Evolutionary conservation across 2,113 vertebrate species (phyloP).

Genomic region (Sitta europaea): DNA sequence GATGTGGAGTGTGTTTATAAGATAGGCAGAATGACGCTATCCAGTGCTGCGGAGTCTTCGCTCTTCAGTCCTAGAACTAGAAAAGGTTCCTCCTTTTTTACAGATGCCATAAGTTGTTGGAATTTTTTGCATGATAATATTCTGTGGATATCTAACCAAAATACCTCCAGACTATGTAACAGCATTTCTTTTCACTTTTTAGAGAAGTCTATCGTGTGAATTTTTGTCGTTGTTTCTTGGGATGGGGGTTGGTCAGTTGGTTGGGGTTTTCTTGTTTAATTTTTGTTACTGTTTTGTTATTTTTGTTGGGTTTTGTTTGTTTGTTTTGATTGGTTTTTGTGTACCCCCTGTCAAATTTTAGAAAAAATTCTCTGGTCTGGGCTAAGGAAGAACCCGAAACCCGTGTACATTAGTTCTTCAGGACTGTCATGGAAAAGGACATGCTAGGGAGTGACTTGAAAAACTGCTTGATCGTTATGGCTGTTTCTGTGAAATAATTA

Average conservation of each 20-base stretch:
- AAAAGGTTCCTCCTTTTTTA: background rate
- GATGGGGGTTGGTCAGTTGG: background rate
- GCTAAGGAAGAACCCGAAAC: background rate
- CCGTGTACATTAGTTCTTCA: background rate
- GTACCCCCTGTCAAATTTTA: background rate
- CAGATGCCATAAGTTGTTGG: background rate
- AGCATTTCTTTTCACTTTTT: background rate
- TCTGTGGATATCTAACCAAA: background rate
- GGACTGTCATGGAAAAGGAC: background rate
- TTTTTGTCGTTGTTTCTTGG: background rate
- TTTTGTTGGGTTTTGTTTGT: background rate
- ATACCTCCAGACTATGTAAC: background rate
- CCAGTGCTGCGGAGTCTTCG: background rate
- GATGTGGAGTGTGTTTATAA: background rate
- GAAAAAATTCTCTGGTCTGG: background rate
- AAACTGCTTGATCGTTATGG: background rate
- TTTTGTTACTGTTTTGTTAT: background rate
- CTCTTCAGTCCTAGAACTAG: background rate
- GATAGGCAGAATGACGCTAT: background rate
- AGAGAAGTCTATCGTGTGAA: background rate
- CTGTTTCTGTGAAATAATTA: background rate
- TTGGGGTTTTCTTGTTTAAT: background rate
- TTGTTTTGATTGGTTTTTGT: background rate
- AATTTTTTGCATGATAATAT: background rate
- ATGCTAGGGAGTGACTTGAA: background rate